A percentile compares a stretch with the other conserved stretches of the same genome.
Conservation (phyloP, 2,888 invertebrate species). For the Agapetus fuscipes region DNA sequence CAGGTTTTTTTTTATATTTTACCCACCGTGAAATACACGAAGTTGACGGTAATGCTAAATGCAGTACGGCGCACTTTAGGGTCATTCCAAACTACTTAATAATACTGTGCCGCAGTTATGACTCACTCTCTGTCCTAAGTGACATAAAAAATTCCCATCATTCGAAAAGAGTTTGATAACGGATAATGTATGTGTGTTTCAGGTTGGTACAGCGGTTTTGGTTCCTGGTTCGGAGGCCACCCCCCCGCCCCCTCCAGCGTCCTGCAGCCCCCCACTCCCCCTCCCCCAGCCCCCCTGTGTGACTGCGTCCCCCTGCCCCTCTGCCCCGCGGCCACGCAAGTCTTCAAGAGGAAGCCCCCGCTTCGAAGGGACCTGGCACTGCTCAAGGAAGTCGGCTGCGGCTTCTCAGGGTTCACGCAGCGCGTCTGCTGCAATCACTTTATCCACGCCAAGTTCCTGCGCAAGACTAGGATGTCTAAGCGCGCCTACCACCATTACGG, state of each 20-base stretch:
- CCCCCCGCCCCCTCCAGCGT: background rate
- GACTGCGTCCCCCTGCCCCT: conserved; percentile 10
- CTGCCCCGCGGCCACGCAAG: conserved; percentile 11
- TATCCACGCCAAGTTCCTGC: conserved; percentile 4
- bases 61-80: too few relatives aligned
- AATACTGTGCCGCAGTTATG: too few relatives aligned
- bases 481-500: conserved; percentile 14
- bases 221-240: background rate
- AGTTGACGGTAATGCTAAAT: too few relatives aligned
- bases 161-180: too few relatives aligned
- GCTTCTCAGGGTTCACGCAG: conserved; percentile 10
- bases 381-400: conserved; percentile 13
- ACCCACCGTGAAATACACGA: too few relatives aligned
- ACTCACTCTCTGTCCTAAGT: too few relatives aligned
- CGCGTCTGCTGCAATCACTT: conserved; percentile 17
- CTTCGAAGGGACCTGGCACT: conserved; percentile 9
- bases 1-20: too few relatives aligned
- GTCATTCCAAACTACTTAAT: too few relatives aligned
- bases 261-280: background rate
- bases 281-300: background rate
- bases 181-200: background rate
- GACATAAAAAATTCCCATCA: too few relatives aligned
- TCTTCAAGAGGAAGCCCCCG: conserved; percentile 10
- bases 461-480: conserved; percentile 12
- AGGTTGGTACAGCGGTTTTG: background rate